Percentiles rank a stretch among this genome's conserved stretches.
Evolutionary conservation across 2,113 vertebrate species (phyloP).

Genomic region (Diadophis punctatus): DNA sequence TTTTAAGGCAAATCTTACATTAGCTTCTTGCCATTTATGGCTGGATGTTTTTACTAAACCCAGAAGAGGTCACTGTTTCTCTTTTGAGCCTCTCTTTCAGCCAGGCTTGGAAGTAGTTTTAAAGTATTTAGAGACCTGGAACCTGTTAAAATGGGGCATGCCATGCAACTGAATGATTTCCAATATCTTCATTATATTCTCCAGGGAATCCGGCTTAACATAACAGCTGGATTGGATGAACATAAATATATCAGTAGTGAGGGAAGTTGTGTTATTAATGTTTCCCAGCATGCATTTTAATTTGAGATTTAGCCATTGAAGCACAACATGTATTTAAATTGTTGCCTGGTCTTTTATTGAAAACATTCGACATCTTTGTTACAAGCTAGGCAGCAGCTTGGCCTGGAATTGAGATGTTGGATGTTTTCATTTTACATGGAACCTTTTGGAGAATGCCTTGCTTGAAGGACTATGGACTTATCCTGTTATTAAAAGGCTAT

Average conservation of each 20-base stretch:
- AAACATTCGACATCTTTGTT: not conserved
- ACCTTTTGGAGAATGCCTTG: not conserved
- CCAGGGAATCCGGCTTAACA: slow-evolving; percentile 36
- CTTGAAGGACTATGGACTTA: not conserved
- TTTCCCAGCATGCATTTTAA: slow-evolving; percentile 29
- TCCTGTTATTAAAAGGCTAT: not conserved
- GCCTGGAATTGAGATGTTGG: not conserved
- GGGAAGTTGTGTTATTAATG: slow-evolving; percentile 27
- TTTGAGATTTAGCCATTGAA: slow-evolving; percentile 25
- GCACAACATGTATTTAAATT: slow-evolving; percentile 14
- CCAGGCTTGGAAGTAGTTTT: not conserved
- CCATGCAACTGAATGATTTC: slow-evolving; percentile 3
- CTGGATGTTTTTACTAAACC: slow-evolving; percentile 3
- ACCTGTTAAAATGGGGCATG: slow-evolving; percentile 4
- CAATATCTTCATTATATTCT: slow-evolving; percentile 33
- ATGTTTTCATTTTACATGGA: not conserved
- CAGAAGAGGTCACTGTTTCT: slow-evolving; percentile 74
- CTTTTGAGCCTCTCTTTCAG: slow-evolving; percentile 36
- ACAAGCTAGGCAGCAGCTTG: not conserved
- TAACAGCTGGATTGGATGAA: slow-evolving; percentile 30
- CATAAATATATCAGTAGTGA: slow-evolving; percentile 32
- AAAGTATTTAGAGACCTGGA: not conserved
- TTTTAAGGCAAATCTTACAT: not conserved
- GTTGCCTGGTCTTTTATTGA: slow-evolving; percentile 14
- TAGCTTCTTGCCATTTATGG: not conserved